A percentile compares a stretch with the other conserved stretches of the same genome.
Evolutionary conservation across 2,888 invertebrate genomes (phyloP).

Genomic region (Tiliacea aurago): DNA sequence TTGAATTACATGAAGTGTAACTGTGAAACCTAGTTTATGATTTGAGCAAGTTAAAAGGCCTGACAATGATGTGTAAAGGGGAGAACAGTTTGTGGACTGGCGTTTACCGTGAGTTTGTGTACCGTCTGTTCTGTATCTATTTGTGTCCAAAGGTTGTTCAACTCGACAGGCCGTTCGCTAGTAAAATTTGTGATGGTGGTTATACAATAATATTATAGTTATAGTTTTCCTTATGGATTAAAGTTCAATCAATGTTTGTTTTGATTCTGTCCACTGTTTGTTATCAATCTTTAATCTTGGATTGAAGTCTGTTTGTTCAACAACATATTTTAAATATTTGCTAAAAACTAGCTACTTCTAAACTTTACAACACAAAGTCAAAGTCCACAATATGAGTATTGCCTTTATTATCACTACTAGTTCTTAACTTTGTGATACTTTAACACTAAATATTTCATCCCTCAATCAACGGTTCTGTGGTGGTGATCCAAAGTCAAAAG

Average conservation of each 20-base stretch:
- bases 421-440: background rate
- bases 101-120: slow-evolving; percentile 75
- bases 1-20: slow-evolving; percentile 7
- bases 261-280: background rate
- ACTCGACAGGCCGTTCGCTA: slow-evolving; percentile 72
- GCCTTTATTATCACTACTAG: slow-evolving; percentile 8
- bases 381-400: background rate
- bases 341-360: background rate
- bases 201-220: slow-evolving; percentile 45
- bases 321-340: background rate
- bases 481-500: slow-evolving; percentile 2
- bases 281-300: background rate
- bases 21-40: slow-evolving; percentile 23
- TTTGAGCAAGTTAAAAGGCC: slow-evolving; percentile 31
- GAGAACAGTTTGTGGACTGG: slow-evolving; percentile 68
- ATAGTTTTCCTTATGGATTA: background rate
- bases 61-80: slow-evolving; percentile 68
- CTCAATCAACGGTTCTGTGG: background rate
- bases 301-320: background rate
- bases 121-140: slow-evolving; percentile 81
- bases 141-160: slow-evolving; percentile 87
- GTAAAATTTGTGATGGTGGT: slow-evolving; percentile 55
- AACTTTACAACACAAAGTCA: background rate
- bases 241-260: background rate
- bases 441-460: background rate